Evolutionary conservation across 1,140 invertebrate genomes (phyloP).

Genomic region (Drosophila nannoptera): DNA sequence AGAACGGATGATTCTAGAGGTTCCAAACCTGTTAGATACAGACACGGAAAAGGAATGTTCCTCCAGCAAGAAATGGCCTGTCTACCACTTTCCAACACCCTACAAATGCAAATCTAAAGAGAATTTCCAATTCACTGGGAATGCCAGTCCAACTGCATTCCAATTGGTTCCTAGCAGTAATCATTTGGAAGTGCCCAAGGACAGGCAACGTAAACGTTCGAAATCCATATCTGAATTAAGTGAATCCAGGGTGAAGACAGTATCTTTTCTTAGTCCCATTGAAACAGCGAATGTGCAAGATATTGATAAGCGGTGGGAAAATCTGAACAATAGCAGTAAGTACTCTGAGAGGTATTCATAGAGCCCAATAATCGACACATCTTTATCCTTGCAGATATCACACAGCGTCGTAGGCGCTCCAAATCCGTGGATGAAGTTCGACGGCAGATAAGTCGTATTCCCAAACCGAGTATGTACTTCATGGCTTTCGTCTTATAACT

Average conservation of each 20-base stretch:
- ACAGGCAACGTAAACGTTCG: conserved; percentile 45
- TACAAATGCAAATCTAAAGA: conserved; percentile 17
- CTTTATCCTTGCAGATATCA: conserved; percentile 48
- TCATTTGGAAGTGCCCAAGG: conserved; percentile 1
- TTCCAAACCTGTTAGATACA: neutral
- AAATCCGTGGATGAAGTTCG: conserved; percentile 52
- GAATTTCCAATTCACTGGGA: conserved; percentile 12
- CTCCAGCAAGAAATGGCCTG: neutral
- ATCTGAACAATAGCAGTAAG: conserved; percentile 36
- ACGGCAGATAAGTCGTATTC: conserved; percentile 30
- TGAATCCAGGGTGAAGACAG: conserved; percentile 28
- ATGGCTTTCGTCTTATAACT: too few species aligned
- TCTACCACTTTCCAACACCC: conserved; percentile 50
- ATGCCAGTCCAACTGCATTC: neutral
- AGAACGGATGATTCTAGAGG: neutral
- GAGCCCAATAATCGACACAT: too few species aligned
- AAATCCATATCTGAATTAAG: conserved; percentile 40
- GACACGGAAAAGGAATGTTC: conserved; percentile 1
- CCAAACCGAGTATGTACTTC: conserved; percentile 49
- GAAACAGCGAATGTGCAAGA: conserved; percentile 39
- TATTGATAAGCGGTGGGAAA: conserved; percentile 47
- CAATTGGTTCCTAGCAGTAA: neutral
- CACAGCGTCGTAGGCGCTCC: conserved; percentile 60
- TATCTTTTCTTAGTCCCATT: conserved; percentile 59
- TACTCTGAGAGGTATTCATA: neutral